phyloP scores from a whole-genome alignment of 2,797 vertebrate species.

The Gastrophryne carolinensis region DNA sequence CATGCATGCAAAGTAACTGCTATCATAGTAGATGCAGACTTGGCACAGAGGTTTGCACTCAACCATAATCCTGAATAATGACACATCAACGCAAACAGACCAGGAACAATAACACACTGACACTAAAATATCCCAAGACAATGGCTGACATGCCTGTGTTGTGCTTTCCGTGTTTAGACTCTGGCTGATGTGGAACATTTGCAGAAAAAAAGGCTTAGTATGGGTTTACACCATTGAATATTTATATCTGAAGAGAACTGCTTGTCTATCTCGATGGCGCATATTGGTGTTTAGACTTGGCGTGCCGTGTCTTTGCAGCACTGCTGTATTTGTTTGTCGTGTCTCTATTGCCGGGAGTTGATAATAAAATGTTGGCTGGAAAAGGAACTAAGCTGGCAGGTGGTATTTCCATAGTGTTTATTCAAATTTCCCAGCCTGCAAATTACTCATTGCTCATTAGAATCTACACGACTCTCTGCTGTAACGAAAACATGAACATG shows the following conservation, averaged over 20 bases:
- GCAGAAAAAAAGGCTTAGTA: not conserved
- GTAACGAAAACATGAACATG: not conserved
- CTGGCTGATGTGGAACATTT: no score
- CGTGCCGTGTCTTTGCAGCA: not conserved
- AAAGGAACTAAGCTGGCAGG: not conserved
- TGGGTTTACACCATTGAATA: not conserved
- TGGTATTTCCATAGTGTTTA: not conserved
- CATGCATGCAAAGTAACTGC: no score
- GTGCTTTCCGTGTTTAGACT: no score
- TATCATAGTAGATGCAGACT: no score
- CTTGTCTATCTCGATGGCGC: not conserved
- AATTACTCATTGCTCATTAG: conserved; percentile 8
- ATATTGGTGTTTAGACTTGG: not conserved
- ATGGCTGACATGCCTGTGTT: no score
- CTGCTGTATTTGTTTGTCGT: not conserved
- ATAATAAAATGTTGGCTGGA: conserved; percentile 15
- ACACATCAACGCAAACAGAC: not conserved
- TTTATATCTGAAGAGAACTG: not conserved
- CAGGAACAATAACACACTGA: not conserved
- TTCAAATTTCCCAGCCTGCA: not conserved
- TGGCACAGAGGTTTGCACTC: no score
- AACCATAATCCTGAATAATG: no score
- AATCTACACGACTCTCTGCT: not conserved
- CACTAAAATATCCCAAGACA: not conserved
- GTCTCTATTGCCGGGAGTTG: not conserved